phyloP scores from a whole-genome alignment of 1,140 invertebrate genomes.

The Eueides isabella region DNA sequence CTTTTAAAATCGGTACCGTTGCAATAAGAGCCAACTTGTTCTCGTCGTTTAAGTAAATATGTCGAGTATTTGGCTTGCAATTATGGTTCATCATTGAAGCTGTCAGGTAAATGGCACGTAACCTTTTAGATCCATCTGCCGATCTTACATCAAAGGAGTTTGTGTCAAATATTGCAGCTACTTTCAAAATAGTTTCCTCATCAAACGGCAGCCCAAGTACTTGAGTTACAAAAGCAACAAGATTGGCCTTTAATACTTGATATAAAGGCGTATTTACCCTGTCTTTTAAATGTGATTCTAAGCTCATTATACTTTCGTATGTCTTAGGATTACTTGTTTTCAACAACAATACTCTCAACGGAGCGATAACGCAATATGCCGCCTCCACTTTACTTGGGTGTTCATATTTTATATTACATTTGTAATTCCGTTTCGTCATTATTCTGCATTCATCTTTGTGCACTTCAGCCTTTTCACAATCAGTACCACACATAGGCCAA shows the following conservation, averaged over 20 bases:
- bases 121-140: constrained; percentile 67
- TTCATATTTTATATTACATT: constrained; percentile 80
- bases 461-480: constrained; percentile 78
- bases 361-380: constrained; percentile 84
- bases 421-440: constrained; percentile 82
- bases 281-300: constrained; percentile 85
- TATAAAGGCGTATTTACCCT: constrained; percentile 84
- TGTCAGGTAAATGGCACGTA: constrained; percentile 84
- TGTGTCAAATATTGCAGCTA: constrained; percentile 86
- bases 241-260: constrained; percentile 83
- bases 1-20: constrained; percentile 84
- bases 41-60: constrained; percentile 83
- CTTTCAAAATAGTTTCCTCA: constrained; percentile 84
- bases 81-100: constrained; percentile 86
- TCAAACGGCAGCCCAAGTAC: constrained; percentile 82
- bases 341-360: constrained; percentile 85
- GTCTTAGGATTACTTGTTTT: constrained; percentile 80
- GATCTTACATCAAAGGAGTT: constrained; percentile 85
- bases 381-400: constrained; percentile 78
- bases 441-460: constrained; percentile 83
- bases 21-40: constrained; percentile 83
- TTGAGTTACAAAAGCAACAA: constrained; percentile 84
- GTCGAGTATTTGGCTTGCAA: constrained; percentile 85
- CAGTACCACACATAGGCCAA: constrained; percentile 83
- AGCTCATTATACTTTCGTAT: constrained; percentile 81